A percentile compares a stretch with the other conserved stretches of the same genome.
phyloP scores from a whole-genome alignment of 1,140 invertebrate genomes.

The Dinothrombium tinctorium region DNA sequence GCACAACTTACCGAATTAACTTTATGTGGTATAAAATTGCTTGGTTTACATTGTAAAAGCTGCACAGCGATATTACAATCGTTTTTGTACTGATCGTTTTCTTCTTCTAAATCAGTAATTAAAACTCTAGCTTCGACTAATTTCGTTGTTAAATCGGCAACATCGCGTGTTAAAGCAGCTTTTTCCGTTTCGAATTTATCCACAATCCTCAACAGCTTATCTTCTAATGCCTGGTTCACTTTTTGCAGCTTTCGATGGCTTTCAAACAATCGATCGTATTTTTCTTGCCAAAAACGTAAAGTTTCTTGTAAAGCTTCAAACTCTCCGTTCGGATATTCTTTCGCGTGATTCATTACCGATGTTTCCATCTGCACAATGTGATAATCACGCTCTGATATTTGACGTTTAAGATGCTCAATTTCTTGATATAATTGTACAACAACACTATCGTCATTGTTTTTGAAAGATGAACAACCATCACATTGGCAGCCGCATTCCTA shows the following conservation, averaged over 20 bases:
- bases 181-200: conserved; percentile 81
- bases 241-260: conserved; percentile 80
- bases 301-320: conserved; percentile 56
- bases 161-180: conserved; percentile 55
- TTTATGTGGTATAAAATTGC: conserved; percentile 76
- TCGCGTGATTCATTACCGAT: conserved; percentile 50
- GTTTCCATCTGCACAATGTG: conserved; percentile 63
- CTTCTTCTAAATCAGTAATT: conserved; percentile 60
- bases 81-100: conserved; percentile 80
- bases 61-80: conserved; percentile 84
- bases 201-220: conserved; percentile 68
- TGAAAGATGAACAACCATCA: conserved; percentile 12
- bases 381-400: conserved; percentile 47
- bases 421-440: conserved; percentile 49
- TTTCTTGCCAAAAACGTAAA: conserved; percentile 60
- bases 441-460: not conserved
- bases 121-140: conserved; percentile 65
- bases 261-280: conserved; percentile 70
- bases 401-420: conserved; percentile 59
- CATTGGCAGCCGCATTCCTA: conserved; percentile 17
- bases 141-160: conserved; percentile 57
- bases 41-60: conserved; percentile 76
- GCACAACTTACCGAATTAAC: conserved; percentile 61
- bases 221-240: conserved; percentile 81
- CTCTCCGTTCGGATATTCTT: conserved; percentile 43